Evolutionary conservation across 92 coral and sea anemone genomes (phyloP).

Genomic region (Epizoanthus ramosus): DNA sequence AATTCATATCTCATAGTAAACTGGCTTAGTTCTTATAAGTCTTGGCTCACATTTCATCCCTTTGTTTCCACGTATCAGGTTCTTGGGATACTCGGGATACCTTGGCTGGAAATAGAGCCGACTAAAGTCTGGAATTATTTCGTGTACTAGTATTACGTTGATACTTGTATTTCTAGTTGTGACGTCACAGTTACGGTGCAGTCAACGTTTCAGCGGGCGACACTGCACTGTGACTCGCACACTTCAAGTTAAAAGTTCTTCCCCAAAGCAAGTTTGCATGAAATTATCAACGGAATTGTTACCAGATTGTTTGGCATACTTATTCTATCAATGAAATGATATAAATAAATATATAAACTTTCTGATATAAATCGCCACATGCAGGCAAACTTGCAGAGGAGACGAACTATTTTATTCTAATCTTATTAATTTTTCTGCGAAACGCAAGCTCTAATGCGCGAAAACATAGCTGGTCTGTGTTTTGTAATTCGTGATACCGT

Average conservation of each 20-base stretch:
- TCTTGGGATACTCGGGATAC: background rate
- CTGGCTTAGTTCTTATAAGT: background rate
- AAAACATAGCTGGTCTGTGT: constrained; percentile 53
- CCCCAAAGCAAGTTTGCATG: constrained; percentile 7
- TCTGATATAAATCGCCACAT: background rate
- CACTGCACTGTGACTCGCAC: background rate
- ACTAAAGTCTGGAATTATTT: background rate
- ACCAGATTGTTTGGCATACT: too few species aligned
- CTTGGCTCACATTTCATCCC: background rate
- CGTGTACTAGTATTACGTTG: background rate
- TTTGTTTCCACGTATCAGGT: too few species aligned
- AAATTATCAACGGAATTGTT: background rate
- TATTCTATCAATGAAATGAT: too few species aligned
- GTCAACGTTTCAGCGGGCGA: background rate
- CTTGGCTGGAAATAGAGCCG: background rate
- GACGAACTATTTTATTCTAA: background rate
- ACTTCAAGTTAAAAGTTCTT: background rate
- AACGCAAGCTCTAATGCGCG: constrained; percentile 44
- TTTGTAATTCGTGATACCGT: constrained; percentile 37
- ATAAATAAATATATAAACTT: too few species aligned
- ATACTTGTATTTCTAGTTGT: background rate
- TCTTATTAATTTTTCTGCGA: background rate
- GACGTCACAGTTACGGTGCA: background rate
- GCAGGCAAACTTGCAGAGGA: background rate
- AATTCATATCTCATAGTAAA: background rate